Evolutionary conservation across 2,113 vertebrate genomes (phyloP), one percentile per base, ranked within the genome.

Genomic region (Elephas maximus): DNA sequence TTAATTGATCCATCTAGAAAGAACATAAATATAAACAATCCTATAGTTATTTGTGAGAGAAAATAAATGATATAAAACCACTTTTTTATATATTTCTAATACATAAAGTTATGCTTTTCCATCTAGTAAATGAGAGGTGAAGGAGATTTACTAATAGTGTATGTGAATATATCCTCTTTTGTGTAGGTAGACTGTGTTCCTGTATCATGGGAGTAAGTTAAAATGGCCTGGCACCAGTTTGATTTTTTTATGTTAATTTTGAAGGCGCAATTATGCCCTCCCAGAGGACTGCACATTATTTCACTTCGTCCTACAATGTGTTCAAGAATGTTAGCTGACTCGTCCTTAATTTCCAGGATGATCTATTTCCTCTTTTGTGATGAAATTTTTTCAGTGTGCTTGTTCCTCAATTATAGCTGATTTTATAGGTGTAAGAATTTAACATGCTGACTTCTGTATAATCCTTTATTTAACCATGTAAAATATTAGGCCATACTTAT

Each of bases 401-500:
- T 77, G 24, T 76, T 21, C 60, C 44, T 93, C 92, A 74, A 93
- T 84, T 92, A 78, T 84, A 63, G 7, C 6, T 87, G 33, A 62
- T 85, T 97, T 91, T 63, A 20, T 73, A 80, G 37, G 74, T 74
- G 33, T 26, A 20, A 76, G 9, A 84, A 33, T 83, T 93, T 87
- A 93, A 77, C 62, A n/a, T 92, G 11, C 67, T 89, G 41, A 67
- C 3, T 26, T 97, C 82, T 92, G 26, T 44, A 86, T 81, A 53
- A 69, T 82, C 41, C 30, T 95, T 92, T 80, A 57, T 60, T 79
- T 94, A 91, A 74, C 57, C 60, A 53, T 88, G 90, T 83, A 84
- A 95, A 92, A 63, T 76, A 1, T 91, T 28, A 97, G 2, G 4
- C 12, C 30, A 80, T 92, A 45, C 2, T 63, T 94, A 79, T 37